Evolutionary conservation across 2,797 vertebrate genomes (phyloP).

Genomic region (Philypnodon macrostomus): DNA sequence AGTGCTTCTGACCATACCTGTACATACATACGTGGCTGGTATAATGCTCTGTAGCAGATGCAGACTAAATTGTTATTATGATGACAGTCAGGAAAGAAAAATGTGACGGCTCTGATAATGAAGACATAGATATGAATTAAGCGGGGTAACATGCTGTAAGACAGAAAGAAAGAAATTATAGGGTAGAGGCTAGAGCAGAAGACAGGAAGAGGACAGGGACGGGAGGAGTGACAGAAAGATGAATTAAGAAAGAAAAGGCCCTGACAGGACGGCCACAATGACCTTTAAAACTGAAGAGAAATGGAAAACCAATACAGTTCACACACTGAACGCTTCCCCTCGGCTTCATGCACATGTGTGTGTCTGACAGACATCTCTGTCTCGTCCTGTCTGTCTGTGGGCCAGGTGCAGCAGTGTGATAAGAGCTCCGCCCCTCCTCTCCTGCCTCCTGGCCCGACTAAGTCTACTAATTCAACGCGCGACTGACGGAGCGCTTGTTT

Average conservation of each 20-base stretch:
- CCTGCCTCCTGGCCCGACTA: constrained; percentile 35
- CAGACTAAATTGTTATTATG: neutral
- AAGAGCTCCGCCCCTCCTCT: constrained; percentile 50
- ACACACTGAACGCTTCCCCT: constrained; percentile 10
- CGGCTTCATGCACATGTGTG: constrained; percentile 8
- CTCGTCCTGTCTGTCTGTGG: constrained; percentile 45
- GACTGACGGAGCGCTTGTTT: constrained; percentile 43
- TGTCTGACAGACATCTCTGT: constrained; percentile 61
- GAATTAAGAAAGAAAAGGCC: constrained; percentile 49
- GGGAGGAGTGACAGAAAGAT: constrained; percentile 39
- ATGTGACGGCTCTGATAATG: constrained; percentile 2
- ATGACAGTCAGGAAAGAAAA: neutral
- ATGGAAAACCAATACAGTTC: constrained; percentile 57
- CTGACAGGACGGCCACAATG: constrained; percentile 46
- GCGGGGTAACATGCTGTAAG: constrained; percentile 10
- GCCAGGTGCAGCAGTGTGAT: constrained; percentile 69
- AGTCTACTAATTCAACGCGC: constrained; percentile 54
- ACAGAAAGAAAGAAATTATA: constrained; percentile 22
- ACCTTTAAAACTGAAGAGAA: constrained; percentile 59
- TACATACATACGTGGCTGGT: neutral
- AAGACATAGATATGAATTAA: constrained; percentile 25
- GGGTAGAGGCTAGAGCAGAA: constrained; percentile 4
- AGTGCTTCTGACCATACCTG: neutral
- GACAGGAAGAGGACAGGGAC: constrained; percentile 9
- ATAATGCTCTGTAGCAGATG: neutral